Evolutionary conservation across 2,113 vertebrate genomes (phyloP), one percentile per base, ranked within the genome.

Genomic region (Phrynosoma blainvillii): DNA sequence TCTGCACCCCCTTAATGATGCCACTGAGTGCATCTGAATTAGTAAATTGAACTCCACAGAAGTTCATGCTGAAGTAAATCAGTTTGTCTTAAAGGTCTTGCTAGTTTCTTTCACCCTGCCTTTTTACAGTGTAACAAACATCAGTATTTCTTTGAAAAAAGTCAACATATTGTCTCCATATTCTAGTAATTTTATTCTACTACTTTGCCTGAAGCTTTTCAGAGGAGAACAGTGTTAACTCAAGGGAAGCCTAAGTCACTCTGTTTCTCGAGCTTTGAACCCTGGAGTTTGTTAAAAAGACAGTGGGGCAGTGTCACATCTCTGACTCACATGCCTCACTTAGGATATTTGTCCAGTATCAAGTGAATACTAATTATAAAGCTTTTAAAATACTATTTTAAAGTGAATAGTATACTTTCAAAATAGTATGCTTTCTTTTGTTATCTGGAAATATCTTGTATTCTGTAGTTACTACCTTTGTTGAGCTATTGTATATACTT

Each of bases 381-480:
- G 42, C 25, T 52, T 59, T 54, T 59, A 54, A 20, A 47, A 47
- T 7, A 47, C 3, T 47, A 47, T 4, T 47, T 47, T 7, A 47
- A 47, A 47, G 36, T 36, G 36, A 47, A 47, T 7, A 47, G 8
- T 75, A 84, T 47, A 88, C 65, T 42, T 85, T 0, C 18, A 36
- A 47, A 47, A 47, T 7, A 47, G 8, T 75, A 84, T 47, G 87
- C 65, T 42, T 85, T 0, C 18, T 36, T 36, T 36, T 0, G 79
- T n/a, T 84, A 2, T 84, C n/a, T 78, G 77, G 13, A 56, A 13
- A 11, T 71, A 0, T 30, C 40, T 82, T 0, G 18, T 87, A 4
- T 30, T 70, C 27, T 68, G 71, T 27, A 14, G 11, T 10, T 81
- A 79, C 12, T 84, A 30, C 68, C 1, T 0, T 0, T 87, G 76